Evolutionary conservation across 2,888 invertebrate genomes (phyloP).

Genomic region (Ommatoiulus sabulosus): DNA sequence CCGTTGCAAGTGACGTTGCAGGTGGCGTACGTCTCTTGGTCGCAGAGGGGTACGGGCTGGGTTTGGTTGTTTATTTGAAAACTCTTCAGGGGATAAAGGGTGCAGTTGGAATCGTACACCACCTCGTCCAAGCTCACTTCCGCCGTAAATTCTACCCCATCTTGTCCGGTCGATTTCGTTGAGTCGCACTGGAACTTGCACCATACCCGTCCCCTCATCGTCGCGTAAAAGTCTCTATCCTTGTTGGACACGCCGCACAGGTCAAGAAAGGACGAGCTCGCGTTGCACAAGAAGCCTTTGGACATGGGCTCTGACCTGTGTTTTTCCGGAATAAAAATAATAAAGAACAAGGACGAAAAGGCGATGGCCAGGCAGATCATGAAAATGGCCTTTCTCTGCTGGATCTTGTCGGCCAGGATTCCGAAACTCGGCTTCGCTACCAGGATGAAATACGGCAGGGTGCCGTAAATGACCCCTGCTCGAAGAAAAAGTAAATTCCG

Average conservation of each 20-base stretch:
- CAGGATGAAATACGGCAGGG: constrained; percentile 81
- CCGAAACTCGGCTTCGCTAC: constrained; percentile 85
- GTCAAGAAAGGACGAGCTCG: neutral
- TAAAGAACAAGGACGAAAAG: neutral
- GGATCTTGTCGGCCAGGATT: constrained; percentile 82
- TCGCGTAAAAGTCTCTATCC: neutral
- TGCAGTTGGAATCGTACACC: neutral
- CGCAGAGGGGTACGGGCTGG: neutral
- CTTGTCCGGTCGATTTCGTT: neutral
- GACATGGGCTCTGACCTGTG: neutral
- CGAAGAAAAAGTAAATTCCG: neutral
- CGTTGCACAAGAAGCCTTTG: neutral
- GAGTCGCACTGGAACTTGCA: neutral
- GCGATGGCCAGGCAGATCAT: neutral
- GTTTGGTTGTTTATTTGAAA: neutral
- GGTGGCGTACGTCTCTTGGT: neutral
- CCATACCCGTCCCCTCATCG: neutral
- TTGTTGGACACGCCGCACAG: neutral
- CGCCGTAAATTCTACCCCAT: neutral
- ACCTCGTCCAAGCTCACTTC: neutral
- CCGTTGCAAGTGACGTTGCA: neutral
- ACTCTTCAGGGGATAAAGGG: neutral
- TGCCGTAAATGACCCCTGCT: constrained; percentile 49
- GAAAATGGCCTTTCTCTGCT: constrained; percentile 71
- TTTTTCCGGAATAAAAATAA: neutral